These are phyloP conservation scores for Bradypodion pumilum DNA, from an alignment of 2,797 vertebrate species.

Conservation along the genomic window DNA sequence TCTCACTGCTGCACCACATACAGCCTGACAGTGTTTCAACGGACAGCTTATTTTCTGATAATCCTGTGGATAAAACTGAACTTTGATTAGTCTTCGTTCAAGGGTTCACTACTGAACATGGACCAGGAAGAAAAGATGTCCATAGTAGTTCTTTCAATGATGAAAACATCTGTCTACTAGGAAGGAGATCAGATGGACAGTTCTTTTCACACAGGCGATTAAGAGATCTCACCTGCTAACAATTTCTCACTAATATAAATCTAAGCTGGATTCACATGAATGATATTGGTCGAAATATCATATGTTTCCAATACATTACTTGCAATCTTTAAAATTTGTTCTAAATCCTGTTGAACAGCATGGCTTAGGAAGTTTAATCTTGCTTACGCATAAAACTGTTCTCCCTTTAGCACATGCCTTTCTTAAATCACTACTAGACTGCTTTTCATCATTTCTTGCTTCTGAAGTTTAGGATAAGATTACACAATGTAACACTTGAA, in stretches of 20 bases:
- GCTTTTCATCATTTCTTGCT: conserved; percentile 27
- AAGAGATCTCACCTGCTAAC: conserved; percentile 10
- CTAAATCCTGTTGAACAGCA: conserved; percentile 17
- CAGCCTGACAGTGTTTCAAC: not conserved
- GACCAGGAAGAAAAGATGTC: not conserved
- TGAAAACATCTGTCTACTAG: conserved; percentile 4
- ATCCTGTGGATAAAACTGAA: not conserved
- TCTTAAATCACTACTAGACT: not conserved
- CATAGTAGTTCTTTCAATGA: not conserved
- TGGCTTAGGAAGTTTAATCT: conserved; percentile 9
- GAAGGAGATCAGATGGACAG: not conserved
- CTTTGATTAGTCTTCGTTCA: not conserved
- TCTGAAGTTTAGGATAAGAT: conserved; percentile 21
- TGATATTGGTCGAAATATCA: not conserved
- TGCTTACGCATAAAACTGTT: conserved; percentile 19
- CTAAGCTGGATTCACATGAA: not conserved
- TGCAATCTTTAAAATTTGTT: not conserved
- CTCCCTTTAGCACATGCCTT: not conserved
- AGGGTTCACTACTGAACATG: not conserved
- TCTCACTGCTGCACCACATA: not conserved
- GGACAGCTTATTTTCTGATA: not conserved
- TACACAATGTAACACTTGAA: conserved; percentile 27
- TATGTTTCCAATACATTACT: conserved; percentile 1
- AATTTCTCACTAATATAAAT: conserved; percentile 20
- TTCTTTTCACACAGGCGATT: conserved; percentile 2